A percentile compares a stretch with the other conserved stretches of the same genome.
Evolutionary conservation across 2,888 invertebrate genomes (phyloP).

Genomic region (Lithophane leautieri): DNA sequence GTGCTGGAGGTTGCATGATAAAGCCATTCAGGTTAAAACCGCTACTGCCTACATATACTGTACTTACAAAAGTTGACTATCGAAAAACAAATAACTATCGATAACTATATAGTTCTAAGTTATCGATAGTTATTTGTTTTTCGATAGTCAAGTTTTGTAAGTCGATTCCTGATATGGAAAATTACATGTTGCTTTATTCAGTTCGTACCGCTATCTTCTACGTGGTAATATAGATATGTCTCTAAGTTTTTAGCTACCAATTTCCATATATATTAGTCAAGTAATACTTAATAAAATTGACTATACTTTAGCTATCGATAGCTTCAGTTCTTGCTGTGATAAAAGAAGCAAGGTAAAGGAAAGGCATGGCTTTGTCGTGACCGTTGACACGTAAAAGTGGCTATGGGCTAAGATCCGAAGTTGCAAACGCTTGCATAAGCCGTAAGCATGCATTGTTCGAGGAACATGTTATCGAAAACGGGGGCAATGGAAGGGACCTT

Average conservation of each 20-base stretch:
- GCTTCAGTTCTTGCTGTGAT: not conserved
- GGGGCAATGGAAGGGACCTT: conserved; percentile 18
- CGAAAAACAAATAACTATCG: too few species aligned
- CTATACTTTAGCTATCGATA: not conserved
- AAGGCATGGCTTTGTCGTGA: conserved; percentile 10
- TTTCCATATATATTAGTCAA: too few species aligned
- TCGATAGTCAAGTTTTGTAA: not conserved
- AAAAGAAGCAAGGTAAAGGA: not conserved
- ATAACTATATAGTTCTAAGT: not conserved
- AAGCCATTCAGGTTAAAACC: not conserved
- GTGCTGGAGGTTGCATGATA: not conserved
- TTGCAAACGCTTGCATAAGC: conserved; percentile 52
- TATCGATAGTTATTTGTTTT: not conserved
- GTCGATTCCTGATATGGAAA: not conserved
- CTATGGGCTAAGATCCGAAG: conserved; percentile 22
- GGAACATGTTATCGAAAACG: conserved; percentile 38
- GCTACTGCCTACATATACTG: not conserved
- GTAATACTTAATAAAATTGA: not conserved
- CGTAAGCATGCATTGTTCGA: conserved; percentile 54
- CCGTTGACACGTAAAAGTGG: conserved; percentile 25
- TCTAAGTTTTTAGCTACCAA: not conserved
- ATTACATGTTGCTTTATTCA: not conserved
- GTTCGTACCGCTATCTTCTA: not conserved
- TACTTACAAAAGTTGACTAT: too few species aligned
- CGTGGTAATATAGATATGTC: not conserved